These are phyloP conservation scores for Raja brachyura DNA, from an alignment of 2,113 vertebrate genomes.

Conservation along the genomic window DNA sequence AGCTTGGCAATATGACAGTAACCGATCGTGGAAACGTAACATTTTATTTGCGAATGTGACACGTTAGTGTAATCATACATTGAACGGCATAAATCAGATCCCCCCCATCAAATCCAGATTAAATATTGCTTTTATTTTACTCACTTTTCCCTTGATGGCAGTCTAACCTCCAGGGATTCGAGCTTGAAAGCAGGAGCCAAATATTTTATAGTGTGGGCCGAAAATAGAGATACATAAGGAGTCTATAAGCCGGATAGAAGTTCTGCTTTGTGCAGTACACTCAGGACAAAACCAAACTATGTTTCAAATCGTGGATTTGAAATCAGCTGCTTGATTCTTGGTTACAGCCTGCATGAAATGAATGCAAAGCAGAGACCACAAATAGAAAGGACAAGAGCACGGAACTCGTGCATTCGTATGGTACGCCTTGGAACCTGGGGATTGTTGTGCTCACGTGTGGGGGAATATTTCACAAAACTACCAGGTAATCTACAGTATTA, in stretches of 20 bases:
- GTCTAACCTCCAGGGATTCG: background rate
- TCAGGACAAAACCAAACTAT: background rate
- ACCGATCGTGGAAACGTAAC: background rate
- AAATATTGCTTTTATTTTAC: slow-evolving; percentile 27
- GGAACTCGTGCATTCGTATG: background rate
- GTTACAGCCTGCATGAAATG: background rate
- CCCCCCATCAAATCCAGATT: background rate
- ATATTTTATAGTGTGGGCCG: background rate
- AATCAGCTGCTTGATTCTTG: background rate
- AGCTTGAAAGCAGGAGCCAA: background rate
- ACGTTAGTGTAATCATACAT: background rate
- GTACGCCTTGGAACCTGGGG: background rate
- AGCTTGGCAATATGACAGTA: background rate
- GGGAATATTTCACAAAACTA: background rate
- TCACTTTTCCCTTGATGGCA: background rate
- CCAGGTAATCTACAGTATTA: background rate
- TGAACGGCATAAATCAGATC: background rate
- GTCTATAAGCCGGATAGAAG: background rate
- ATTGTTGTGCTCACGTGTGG: background rate
- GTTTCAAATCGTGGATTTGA: background rate
- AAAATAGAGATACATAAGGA: background rate
- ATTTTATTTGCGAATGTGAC: background rate
- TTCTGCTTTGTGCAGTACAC: background rate
- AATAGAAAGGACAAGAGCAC: background rate
- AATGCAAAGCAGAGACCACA: background rate